Conservation (phyloP, 2,888 invertebrate genomes). For the Perdita meconis region DNA sequence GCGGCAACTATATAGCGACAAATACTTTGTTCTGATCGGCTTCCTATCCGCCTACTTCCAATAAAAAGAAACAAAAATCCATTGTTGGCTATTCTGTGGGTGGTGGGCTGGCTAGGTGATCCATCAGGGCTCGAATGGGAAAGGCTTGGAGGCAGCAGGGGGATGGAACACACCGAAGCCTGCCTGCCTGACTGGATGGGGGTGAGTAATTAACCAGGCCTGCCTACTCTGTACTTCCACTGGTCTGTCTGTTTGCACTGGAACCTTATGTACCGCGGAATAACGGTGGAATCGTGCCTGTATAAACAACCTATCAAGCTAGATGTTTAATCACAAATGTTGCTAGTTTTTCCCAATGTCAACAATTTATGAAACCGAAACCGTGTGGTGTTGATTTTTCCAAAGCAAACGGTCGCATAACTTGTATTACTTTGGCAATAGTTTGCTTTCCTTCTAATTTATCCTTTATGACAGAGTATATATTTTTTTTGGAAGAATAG, state of each 20-base stretch:
- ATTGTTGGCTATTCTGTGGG: conserved; percentile 83
- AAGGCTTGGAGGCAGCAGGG: conserved; percentile 78
- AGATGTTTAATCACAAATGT: conserved; percentile 32
- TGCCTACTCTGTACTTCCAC: conserved; percentile 66
- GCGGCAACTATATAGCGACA: conserved; percentile 76
- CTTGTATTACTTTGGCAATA: background rate
- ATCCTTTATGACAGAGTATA: background rate
- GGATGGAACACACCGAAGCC: conserved; percentile 73
- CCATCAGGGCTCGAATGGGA: conserved; percentile 81
- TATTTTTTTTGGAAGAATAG: too few relatives aligned
- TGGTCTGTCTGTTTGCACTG: conserved; percentile 77
- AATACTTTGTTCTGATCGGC: conserved; percentile 77
- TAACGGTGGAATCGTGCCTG: conserved; percentile 74
- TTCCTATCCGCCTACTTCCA: conserved; percentile 76
- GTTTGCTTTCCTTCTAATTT: background rate
- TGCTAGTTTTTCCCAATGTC: conserved; percentile 11
- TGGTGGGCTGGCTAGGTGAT: conserved; percentile 81
- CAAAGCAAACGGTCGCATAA: background rate
- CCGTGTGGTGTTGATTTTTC: conserved; percentile 1
- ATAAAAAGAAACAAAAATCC: conserved; percentile 83
- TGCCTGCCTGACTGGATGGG: conserved; percentile 79
- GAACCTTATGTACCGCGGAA: conserved; percentile 79
- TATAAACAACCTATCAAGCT: conserved; percentile 63
- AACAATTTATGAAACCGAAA: background rate
- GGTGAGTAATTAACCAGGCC: conserved; percentile 83